Percentiles rank a stretch among this genome's conserved stretches.
phyloP scores from a whole-genome alignment of 2,888 invertebrate species.

The Drosophila mimica region DNA sequence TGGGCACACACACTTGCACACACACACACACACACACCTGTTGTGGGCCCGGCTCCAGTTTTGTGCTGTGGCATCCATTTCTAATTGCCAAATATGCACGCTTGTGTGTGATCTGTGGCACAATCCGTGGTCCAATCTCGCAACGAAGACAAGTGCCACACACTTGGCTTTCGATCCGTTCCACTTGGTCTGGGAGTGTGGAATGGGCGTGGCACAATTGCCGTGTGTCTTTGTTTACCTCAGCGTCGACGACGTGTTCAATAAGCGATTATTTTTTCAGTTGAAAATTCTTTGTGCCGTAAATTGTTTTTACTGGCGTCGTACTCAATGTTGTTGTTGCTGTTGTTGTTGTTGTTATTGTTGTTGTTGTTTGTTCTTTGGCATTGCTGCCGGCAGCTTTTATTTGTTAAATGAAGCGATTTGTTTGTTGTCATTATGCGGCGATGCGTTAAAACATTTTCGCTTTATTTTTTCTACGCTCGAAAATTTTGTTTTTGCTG shows the following conservation, averaged over 20 bases:
- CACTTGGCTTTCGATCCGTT: constrained; percentile 49
- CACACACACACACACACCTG: constrained; percentile 39
- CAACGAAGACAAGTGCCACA: constrained; percentile 61
- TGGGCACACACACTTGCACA: not conserved
- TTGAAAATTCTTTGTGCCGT: constrained; percentile 62
- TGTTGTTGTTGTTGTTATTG: constrained; percentile 33
- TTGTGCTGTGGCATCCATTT: constrained; percentile 37
- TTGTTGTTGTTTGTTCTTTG: constrained; percentile 55
- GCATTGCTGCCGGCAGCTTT: constrained; percentile 77
- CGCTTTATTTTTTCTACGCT: constrained; percentile 75
- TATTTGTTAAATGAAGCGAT: constrained; percentile 84
- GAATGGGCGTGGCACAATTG: constrained; percentile 41
- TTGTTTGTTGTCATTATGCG: constrained; percentile 82
- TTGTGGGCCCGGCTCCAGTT: constrained; percentile 26
- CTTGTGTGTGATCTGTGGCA: constrained; percentile 57
- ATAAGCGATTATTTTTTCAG: constrained; percentile 79
- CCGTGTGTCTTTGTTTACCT: constrained; percentile 39
- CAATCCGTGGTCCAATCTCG: constrained; percentile 22
- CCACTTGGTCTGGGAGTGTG: constrained; percentile 21
- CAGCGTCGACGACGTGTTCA: constrained; percentile 60
- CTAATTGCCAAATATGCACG: constrained; percentile 72
- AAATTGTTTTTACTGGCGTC: constrained; percentile 61
- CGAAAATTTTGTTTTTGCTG: constrained; percentile 70
- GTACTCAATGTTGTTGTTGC: constrained; percentile 23
- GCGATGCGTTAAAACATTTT: constrained; percentile 82